These are phyloP conservation scores for Perizoma flavofasciatum DNA, from an alignment of 2,888 invertebrate genomes.

Conservation along the genomic window DNA sequence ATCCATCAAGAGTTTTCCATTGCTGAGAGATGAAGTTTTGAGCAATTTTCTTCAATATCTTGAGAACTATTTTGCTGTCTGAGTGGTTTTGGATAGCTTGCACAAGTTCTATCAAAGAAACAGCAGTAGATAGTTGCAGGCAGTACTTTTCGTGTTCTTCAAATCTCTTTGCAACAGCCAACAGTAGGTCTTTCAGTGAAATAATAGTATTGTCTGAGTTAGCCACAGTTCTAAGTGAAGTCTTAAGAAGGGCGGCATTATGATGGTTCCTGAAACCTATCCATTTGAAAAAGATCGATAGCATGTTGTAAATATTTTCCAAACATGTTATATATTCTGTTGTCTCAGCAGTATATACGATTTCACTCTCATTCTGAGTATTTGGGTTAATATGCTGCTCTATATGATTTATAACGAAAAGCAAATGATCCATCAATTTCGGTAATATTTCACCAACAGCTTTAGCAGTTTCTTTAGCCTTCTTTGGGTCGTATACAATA, in stretches of 20 bases:
- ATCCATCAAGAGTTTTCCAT: slow-evolving; percentile 87
- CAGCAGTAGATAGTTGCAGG: slow-evolving; percentile 80
- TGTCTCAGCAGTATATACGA: slow-evolving; percentile 53
- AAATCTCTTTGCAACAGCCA: slow-evolving; percentile 67
- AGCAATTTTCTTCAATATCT: slow-evolving; percentile 71
- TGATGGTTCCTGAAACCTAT: slow-evolving; percentile 83
- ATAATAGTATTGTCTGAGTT: slow-evolving; percentile 50
- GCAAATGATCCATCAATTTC: slow-evolving; percentile 62
- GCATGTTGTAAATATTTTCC: slow-evolving; percentile 80
- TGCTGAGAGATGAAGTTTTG: slow-evolving; percentile 83
- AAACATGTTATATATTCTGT: slow-evolving; percentile 72
- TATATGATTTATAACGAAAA: slow-evolving; percentile 55
- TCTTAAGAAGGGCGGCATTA: slow-evolving; percentile 61
- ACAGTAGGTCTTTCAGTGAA: slow-evolving; percentile 62
- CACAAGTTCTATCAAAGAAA: slow-evolving; percentile 79
- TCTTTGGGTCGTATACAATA: slow-evolving; percentile 56
- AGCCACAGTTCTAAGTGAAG: slow-evolving; percentile 67
- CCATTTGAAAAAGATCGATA: slow-evolving; percentile 86
- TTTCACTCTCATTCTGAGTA: slow-evolving; percentile 50
- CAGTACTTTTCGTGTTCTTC: slow-evolving; percentile 78
- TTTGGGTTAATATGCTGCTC: slow-evolving; percentile 49
- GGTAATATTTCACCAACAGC: slow-evolving; percentile 59
- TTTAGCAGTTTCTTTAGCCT: slow-evolving; percentile 66
- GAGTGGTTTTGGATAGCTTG: slow-evolving; percentile 75
- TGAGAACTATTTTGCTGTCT: slow-evolving; percentile 64